Percentiles rank a stretch among this genome's conserved stretches.
phyloP scores from a whole-genome alignment of 2,888 invertebrate species.

The Agonopterix heracliana region DNA sequence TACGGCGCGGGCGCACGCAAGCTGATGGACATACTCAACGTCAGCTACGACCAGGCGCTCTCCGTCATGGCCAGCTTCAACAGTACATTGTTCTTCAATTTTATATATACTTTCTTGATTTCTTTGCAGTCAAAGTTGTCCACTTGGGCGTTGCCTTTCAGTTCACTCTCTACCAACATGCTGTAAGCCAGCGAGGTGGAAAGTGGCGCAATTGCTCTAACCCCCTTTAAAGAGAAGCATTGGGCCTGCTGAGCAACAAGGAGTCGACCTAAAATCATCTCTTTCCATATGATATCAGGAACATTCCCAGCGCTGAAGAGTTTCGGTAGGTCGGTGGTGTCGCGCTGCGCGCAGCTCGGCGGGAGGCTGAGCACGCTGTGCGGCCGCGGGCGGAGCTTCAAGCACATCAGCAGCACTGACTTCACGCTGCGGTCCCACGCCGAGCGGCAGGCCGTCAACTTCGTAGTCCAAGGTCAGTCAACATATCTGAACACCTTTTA shows the following conservation, averaged over 20 bases:
- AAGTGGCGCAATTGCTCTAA: too few relatives aligned
- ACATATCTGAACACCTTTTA: too few relatives aligned
- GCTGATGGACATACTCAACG: conserved; percentile 53
- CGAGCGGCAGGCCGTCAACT: conserved; percentile 67
- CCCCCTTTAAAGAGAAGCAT: too few relatives aligned
- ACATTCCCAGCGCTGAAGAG: conserved; percentile 56
- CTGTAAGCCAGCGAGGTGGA: too few relatives aligned
- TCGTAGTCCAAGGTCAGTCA: conserved; percentile 59
- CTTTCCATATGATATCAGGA: conserved; percentile 26
- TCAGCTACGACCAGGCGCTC: conserved; percentile 43
- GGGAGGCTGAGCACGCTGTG: conserved; percentile 40
- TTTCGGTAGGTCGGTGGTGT: conserved; percentile 44
- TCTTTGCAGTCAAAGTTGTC: too few relatives aligned
- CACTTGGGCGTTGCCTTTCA: too few relatives aligned
- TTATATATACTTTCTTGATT: background rate
- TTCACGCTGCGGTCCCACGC: conserved; percentile 38
- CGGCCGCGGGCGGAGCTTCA: conserved; percentile 45
- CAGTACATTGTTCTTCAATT: conserved; percentile 27
- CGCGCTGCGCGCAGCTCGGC: conserved; percentile 29
- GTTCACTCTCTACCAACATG: too few relatives aligned
- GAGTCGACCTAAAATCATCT: too few relatives aligned
- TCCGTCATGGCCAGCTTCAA: conserved; percentile 49
- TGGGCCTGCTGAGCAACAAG: too few relatives aligned
- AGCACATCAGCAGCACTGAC: conserved; percentile 31
- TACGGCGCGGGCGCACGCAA: conserved; percentile 66